Percentiles rank a stretch among this genome's conserved stretches.
Conservation (phyloP, 2,888 invertebrate genomes). For the Ornithoptera priamus region DNA sequence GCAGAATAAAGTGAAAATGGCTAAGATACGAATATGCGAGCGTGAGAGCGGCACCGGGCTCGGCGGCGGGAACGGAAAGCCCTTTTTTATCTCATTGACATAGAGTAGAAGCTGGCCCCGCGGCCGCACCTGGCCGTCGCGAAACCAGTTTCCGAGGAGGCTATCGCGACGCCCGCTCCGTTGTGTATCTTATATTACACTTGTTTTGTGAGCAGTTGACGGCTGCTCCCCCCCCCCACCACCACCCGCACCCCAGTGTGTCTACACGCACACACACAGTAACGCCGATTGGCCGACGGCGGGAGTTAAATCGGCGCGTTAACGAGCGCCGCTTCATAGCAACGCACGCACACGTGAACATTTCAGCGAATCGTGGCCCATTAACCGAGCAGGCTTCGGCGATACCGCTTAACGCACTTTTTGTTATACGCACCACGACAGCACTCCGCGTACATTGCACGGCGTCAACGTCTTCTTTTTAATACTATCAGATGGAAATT, state of each 20-base stretch:
- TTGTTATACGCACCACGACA: no score
- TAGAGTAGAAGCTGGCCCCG: conserved; percentile 33
- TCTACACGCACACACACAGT: no score
- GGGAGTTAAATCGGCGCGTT: conserved; percentile 10
- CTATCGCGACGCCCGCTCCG: conserved; percentile 26
- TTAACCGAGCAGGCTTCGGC: background rate
- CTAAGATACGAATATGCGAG: background rate
- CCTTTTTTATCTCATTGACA: conserved; percentile 31
- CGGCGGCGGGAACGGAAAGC: background rate
- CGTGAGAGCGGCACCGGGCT: background rate
- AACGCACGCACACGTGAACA: conserved; percentile 20
- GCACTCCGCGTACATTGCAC: no score
- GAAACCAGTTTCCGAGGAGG: conserved; percentile 33
- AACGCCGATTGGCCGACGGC: background rate
- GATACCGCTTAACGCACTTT: background rate
- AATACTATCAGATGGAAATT: no score
- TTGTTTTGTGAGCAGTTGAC: conserved; percentile 14
- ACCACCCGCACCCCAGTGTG: no score
- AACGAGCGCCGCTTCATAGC: conserved; percentile 25
- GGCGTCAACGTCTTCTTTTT: no score
- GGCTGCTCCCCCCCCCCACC: background rate
- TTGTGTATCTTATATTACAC: conserved; percentile 16
- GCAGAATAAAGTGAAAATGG: background rate
- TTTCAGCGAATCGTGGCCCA: conserved; percentile 22
- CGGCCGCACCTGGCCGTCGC: conserved; percentile 35